Evolutionary conservation across 2,797 vertebrate genomes (phyloP).

Genomic region (Pangasius mekongensis): DNA sequence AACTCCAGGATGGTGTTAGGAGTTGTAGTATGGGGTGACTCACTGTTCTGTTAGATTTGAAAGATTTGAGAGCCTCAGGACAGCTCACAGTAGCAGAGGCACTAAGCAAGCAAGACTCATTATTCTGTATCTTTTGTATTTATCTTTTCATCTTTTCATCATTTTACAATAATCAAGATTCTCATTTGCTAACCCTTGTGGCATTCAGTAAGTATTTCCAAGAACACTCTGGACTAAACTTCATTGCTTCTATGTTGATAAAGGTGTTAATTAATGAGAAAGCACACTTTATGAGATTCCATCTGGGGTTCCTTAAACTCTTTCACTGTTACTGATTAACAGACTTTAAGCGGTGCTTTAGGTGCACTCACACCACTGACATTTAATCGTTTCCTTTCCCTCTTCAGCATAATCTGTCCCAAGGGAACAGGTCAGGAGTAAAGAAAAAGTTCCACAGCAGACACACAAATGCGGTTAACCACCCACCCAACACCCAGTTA

Average conservation of each 20-base stretch:
- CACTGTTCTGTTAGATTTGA: slow-evolving; percentile 20
- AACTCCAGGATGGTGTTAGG: slow-evolving; percentile 1
- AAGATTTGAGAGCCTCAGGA: slow-evolving; percentile 18
- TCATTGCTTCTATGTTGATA: neutral
- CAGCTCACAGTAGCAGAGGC: neutral
- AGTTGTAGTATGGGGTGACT: slow-evolving; percentile 22
- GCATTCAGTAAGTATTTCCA: neutral
- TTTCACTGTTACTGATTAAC: slow-evolving; percentile 59
- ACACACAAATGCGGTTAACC: slow-evolving; percentile 23
- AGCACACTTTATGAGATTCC: slow-evolving; percentile 46
- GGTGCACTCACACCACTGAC: slow-evolving; percentile 45
- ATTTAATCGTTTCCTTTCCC: slow-evolving; percentile 52
- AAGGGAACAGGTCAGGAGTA: slow-evolving; percentile 29
- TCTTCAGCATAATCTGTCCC: slow-evolving; percentile 36
- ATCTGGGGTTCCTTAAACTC: slow-evolving; percentile 36
- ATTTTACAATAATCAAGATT: neutral
- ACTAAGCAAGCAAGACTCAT: neutral
- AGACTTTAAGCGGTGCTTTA: slow-evolving; percentile 42
- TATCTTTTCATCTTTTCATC: neutral
- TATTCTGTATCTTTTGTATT: neutral
- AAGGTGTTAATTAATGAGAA: slow-evolving; percentile 45
- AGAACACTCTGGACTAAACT: neutral
- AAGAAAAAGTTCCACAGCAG: slow-evolving; percentile 8
- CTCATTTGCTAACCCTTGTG: neutral
- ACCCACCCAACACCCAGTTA: neutral